Evolutionary conservation across 2,888 invertebrate species (phyloP), one percentile per base, ranked within the genome.

Genomic region (Luffia ferchaultella): DNA sequence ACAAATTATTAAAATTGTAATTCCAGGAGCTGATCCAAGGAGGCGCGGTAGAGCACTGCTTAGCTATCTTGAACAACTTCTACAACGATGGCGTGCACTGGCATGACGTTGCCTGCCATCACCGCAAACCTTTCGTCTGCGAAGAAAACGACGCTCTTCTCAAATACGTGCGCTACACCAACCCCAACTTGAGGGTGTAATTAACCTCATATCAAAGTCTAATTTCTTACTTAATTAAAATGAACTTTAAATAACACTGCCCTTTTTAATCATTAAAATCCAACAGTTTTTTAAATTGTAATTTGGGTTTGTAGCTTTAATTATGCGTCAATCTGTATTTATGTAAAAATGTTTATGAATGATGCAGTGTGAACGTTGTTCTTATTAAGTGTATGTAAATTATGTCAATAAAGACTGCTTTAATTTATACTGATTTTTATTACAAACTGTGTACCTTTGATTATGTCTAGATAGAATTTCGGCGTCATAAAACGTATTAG

Each of bases 71-170:
- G 49, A 95, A 95, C 79, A 92, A 95, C 72, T 95, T 95, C 85
- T 95, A 95, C 86, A 92, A 93, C 61, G 95, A 95, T 64, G 95
- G 95, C 20, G 90, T 95, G 48, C 92, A 93, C 73, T 95, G 95
- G 95, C 95, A 95, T 68, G 91, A 95, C 67, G 95, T 95, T 47
- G 95, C 95, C 55, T 95, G 95, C 69, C 95, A 95, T 68, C 95
- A 95, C 70, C 89, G 90, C 69, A 95, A 95, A 73, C 90, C 95
- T 1, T 93, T 92, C 82, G 90, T 94, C 30, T 95, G 95, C 69
- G 95, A 95, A 72, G 95, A 95, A 64, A 94, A 93, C 67, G 93
- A 93, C 61, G 89, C 92, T 9, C 87, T 95, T n/a, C 76, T 94
- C 57, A 92, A 92, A 85, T 94, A 93, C 74, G 92, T 93, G 53